Evolutionary conservation across 2,113 vertebrate species (phyloP), one percentile per base, ranked within the genome.

Genomic region (Notechis scutatus): DNA sequence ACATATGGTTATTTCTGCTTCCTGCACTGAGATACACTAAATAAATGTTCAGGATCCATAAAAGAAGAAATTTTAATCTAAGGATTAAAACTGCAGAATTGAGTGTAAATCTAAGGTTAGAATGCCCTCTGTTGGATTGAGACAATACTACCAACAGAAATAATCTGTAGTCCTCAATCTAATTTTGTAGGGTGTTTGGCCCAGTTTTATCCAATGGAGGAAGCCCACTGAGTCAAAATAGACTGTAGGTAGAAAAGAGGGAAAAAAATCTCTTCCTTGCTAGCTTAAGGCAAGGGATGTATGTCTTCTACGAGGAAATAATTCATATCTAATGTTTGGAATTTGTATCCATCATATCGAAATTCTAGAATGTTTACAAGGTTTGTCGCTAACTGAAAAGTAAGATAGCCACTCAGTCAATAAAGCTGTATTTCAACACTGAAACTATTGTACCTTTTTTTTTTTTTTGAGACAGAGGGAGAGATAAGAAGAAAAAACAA

Each of bases 121-220:
- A 96, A 96, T 96, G 97, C 97, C 98, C 97, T 97, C 98, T 98
- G 97, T 94, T 95, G 97, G 97, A 94, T 52, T 89, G 94, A 96
- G 91, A 81, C 91, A 59, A 95, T 14, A 96, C 50, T 88, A 96
- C 55, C 90, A 94, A 93, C 95, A 97, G 90, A 91, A 94, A 89
- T 5, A 94, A 34, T 92, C 85, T 86, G 3, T 3, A 93, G 91
- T 93, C 15, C 90, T 9, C 42, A 18, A 23, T 29, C 26, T 87
- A 52, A 87, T 54, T 54, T 87, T 20, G 15, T 29, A n/a, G 24
- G 29, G 47, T 29, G 47, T 50, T 87, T 24, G 21, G 42, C 57
- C 24, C 7, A 50, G 15, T 85, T 92, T 93, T 86, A 91, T 26
- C 34, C 42, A 47, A 3, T 21, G 18, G 3, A 50, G 26, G 26